Evolutionary conservation across 2,113 vertebrate genomes (phyloP).

Genomic region (Antigone vipio): DNA sequence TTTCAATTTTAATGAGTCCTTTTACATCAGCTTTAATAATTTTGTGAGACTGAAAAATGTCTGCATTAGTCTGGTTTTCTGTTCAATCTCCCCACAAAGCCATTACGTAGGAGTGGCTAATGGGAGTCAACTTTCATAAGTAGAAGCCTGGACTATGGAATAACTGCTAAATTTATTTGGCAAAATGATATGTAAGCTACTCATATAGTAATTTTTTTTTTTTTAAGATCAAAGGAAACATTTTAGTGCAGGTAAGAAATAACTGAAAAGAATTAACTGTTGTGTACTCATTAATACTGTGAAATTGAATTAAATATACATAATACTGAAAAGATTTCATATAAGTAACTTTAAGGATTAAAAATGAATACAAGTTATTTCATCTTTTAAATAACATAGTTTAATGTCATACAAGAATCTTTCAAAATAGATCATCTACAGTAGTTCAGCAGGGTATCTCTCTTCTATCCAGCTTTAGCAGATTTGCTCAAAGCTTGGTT

Average conservation of each 20-base stretch:
- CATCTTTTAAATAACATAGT: background rate
- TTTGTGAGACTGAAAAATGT: constrained; percentile 88
- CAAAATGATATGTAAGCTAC: background rate
- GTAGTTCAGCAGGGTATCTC: background rate
- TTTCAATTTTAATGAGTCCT: constrained; percentile 95
- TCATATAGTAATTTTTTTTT: background rate
- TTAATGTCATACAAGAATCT: background rate
- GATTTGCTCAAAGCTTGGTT: background rate
- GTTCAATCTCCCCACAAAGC: constrained; percentile 80
- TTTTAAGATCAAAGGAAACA: background rate
- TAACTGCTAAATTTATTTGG: constrained; percentile 41
- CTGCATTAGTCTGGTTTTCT: constrained; percentile 91
- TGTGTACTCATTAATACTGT: background rate
- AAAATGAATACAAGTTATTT: background rate
- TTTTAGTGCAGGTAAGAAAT: constrained; percentile 13
- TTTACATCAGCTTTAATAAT: constrained; percentile 92
- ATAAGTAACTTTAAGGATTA: background rate
- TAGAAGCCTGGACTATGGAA: background rate
- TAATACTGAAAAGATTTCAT: background rate
- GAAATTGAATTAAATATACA: background rate
- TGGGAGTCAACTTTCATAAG: constrained; percentile 48
- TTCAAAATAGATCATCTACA: background rate
- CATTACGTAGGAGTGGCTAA: constrained; percentile 66
- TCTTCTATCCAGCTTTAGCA: background rate
- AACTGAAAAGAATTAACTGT: background rate